These are phyloP conservation scores for Sebastes fasciatus DNA, from an alignment of 2,113 vertebrate species.

Conservation along the genomic window DNA sequence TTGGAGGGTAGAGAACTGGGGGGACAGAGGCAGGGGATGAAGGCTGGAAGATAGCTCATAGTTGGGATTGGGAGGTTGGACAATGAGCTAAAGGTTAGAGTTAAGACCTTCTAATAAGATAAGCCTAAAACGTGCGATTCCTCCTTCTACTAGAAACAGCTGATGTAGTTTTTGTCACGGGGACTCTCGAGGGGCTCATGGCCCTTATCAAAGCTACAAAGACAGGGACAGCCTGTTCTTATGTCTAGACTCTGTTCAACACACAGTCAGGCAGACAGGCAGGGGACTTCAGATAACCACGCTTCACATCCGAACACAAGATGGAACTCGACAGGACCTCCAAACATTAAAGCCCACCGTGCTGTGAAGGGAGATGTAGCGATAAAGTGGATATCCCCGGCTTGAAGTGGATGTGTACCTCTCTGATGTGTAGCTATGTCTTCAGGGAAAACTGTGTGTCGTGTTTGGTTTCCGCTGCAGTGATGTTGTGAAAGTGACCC, in stretches of 20 bases:
- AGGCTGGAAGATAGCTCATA: neutral
- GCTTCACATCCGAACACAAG: slow-evolving; percentile 38
- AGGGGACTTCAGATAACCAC: slow-evolving; percentile 29
- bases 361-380: slow-evolving; percentile 34
- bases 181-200: neutral
- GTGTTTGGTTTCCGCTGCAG: neutral
- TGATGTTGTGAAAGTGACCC: neutral
- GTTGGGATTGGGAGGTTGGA: neutral
- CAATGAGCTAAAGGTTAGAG: neutral
- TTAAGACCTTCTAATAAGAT: neutral
- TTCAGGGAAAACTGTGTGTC: neutral
- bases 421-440: slow-evolving; percentile 27
- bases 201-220: slow-evolving; percentile 23
- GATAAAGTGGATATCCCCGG: slow-evolving; percentile 39
- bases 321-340: slow-evolving; percentile 50
- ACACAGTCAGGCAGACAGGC: slow-evolving; percentile 10
- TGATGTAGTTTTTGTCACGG: neutral
- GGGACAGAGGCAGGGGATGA: neutral
- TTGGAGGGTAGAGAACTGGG: neutral
- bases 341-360: slow-evolving; percentile 8
- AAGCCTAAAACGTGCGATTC: neutral
- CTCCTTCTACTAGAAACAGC: neutral
- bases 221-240: slow-evolving; percentile 28
- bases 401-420: slow-evolving; percentile 22
- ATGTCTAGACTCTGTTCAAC: slow-evolving; percentile 19